Evolutionary conservation across 2,113 vertebrate species (phyloP), one percentile per base, ranked within the genome.

Genomic region (Gallinago media): DNA sequence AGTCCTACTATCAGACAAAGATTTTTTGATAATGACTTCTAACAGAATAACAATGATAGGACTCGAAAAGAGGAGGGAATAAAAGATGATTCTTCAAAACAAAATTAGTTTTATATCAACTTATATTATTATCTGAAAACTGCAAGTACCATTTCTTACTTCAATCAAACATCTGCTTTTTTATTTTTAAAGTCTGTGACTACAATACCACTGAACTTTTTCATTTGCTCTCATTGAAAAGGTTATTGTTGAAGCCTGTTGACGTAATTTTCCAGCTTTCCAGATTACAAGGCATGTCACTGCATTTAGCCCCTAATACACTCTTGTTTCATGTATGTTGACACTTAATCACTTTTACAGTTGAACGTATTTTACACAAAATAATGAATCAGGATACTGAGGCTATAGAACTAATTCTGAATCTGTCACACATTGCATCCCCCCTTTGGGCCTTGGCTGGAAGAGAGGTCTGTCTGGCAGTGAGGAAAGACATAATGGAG

Each of bases 11-110:
- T 84, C 79, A 92, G 74, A 66, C 66, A 82, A 91, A 97, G 82
- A 84, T 96, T 91, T 88, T 86, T 91, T 90, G 72, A 68, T 78
- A 91, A 58, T 94, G 63, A 27, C 55, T 91, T 89, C 36, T 79
- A 85, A 89, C 34, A 84, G n/a, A 76, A 8, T 84, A 92, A 59
- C 40, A 89, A 61, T 52, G n/a, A 62, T 17, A 72, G 22, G 0
- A 1, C 50, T 63, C 32, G 58, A 91, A 86, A 92, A 92, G 58
- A 34, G 47, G 31, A 95, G 50, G 54, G 77, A 71, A 77, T 54
- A 62, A 46, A 82, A 73, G 13, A 62, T 74, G 27, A 40, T 76
- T 91, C 38, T 89, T 72, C 44, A 89, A 63, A 90, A 77, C 63
- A 67, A 72, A 91, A 76, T 84, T 32, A 27, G 27, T 20, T 95